Base-by-base conservation (phyloP, 2,888 invertebrate genomes). In the Lumbricus terrestris region DNA sequence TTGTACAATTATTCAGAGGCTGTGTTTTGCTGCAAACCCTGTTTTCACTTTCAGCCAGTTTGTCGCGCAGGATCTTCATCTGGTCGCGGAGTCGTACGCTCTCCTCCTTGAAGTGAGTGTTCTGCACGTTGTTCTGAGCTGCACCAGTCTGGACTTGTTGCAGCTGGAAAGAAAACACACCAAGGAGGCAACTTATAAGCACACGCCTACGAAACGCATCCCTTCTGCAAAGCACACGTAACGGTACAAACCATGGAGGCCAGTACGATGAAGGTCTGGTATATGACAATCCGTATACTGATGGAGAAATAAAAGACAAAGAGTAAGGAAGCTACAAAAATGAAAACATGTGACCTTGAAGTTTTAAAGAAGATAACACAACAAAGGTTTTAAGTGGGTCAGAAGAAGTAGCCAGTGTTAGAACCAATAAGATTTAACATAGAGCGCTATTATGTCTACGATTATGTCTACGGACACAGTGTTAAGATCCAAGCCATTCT, bases 111-210 rank as follows among this genome's bases (percentile, higher is more conserved):
- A 95, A 93, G 92, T 95, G 95, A n/a, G 94, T 94, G 89, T 95
- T 94, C 92, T 95, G 95, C 94, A 95, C 95, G 93, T 94, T 94
- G 92, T 94, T 94, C 89, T 95, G 94, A 82, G 95, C 94, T 90
- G 95, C 94, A 16, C 95, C 95, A 47, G 95, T 95, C 90, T 95
- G 94, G 93, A 95, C 95, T 93, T 96, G 96, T 93, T 96, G 95
- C 37, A 96, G 94, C 95, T 95, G 92, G 89, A 91, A 90, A n/a
- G n/a, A n/a, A 40, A 38, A n/a, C 6, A 69, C 6, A 69, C 0
- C 69, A 69, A 3, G 8, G 69, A 69, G 5, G n/a, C 69, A 69
- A n/a, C n/a, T 69, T n/a, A n/a, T 29, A n/a, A 69, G n/a, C 69
- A 69, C 29, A 69, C n/a, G 69, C 69, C 69, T n/a, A n/a, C n/a